A percentile compares a stretch with the other conserved stretches of the same genome.
Conservation (phyloP, 2,113 vertebrate genomes). For the Loxodonta africana region DNA sequence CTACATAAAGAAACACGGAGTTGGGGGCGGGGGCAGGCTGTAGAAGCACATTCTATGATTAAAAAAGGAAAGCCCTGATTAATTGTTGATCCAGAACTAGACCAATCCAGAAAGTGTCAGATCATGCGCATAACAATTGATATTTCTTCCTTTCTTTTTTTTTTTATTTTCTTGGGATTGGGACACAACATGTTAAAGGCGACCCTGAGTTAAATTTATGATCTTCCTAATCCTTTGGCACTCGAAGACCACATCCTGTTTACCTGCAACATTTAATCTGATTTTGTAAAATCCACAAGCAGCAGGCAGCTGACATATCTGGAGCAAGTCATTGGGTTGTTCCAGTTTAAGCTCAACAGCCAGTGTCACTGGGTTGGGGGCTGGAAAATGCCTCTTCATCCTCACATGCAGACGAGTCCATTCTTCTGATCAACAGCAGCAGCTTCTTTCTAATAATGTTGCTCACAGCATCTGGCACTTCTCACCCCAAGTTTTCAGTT, state of each 20-base stretch:
- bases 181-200: not conserved
- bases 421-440: not conserved
- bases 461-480: not conserved
- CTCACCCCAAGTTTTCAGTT: not conserved
- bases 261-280: constrained; percentile 60
- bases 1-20: not conserved
- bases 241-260: constrained; percentile 69
- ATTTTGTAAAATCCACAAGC: not conserved
- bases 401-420: not conserved
- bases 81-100: not conserved
- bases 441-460: not conserved
- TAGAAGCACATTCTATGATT: not conserved
- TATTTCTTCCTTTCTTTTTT: not conserved
- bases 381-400: not conserved
- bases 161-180: not conserved
- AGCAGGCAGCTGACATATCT: not conserved
- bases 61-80: not conserved
- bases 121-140: not conserved
- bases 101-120: not conserved
- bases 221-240: constrained; percentile 18
- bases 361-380: not conserved
- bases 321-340: not conserved
- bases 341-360: not conserved
- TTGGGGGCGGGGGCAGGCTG: fast-evolving
- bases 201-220: constrained; percentile 38